Percentiles rank a stretch among this genome's conserved stretches.
Evolutionary conservation across 2,797 vertebrate genomes (phyloP).

Genomic region (Octomys mimax): DNA sequence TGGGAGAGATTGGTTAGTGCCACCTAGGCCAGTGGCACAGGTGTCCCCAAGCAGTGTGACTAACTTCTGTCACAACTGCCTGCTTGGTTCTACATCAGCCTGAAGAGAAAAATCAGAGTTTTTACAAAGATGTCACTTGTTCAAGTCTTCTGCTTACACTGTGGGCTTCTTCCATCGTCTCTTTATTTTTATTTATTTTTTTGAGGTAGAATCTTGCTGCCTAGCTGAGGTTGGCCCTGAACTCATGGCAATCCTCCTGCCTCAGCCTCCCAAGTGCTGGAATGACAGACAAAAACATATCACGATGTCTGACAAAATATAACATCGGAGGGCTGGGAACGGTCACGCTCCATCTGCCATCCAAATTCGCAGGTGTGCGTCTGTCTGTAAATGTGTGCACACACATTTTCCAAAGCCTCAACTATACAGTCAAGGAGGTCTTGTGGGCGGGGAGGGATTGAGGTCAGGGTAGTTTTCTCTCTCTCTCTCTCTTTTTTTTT

Average conservation of each 20-base stretch:
- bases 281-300: neutral
- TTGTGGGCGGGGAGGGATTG: neutral
- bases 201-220: neutral
- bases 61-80: slow-evolving; percentile 43
- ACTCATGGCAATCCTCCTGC: neutral
- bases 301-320: slow-evolving; percentile 18
- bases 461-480: neutral
- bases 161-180: neutral
- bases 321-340: neutral
- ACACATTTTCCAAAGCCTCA: neutral
- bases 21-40: slow-evolving; percentile 47
- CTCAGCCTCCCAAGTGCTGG: neutral
- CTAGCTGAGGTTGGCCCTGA: neutral
- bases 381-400: neutral
- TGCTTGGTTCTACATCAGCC: slow-evolving; percentile 46
- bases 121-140: slow-evolving; percentile 36
- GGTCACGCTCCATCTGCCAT: neutral
- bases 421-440: neutral
- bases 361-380: neutral
- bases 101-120: slow-evolving; percentile 22
- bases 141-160: neutral
- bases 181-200: neutral
- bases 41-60: slow-evolving; percentile 56
- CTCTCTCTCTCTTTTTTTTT: too few species aligned
- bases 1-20: slow-evolving; percentile 72